These are phyloP conservation scores for Hirtodrosophila duncani DNA, from an alignment of 2,888 invertebrate genomes.

Conservation along the genomic window DNA sequence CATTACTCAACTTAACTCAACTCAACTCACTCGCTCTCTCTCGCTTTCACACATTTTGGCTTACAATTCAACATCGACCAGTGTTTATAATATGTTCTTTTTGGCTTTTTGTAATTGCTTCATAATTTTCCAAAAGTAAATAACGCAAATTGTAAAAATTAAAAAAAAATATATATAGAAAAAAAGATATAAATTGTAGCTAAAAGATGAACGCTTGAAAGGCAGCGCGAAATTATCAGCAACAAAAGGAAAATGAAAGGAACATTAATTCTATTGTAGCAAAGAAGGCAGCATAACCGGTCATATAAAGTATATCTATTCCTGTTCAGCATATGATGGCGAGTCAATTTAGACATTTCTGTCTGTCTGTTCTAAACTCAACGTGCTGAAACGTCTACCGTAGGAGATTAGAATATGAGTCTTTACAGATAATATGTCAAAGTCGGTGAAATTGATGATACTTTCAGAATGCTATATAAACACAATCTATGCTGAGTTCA, in stretches of 20 bases:
- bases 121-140: slow-evolving; percentile 65
- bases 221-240: slow-evolving; percentile 51
- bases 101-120: slow-evolving; percentile 33
- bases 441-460: too few relatives aligned
- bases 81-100: slow-evolving; percentile 10
- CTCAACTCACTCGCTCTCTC: slow-evolving; percentile 42
- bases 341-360: too few relatives aligned
- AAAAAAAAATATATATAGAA: background rate
- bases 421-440: too few relatives aligned
- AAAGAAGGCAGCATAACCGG: too few relatives aligned
- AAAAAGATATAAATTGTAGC: slow-evolving; percentile 58
- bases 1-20: slow-evolving; percentile 15
- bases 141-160: slow-evolving; percentile 59
- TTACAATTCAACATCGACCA: slow-evolving; percentile 56
- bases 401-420: too few relatives aligned
- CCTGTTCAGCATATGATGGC: too few relatives aligned
- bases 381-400: too few relatives aligned
- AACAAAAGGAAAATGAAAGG: slow-evolving; percentile 5
- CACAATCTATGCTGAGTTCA: too few relatives aligned
- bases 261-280: background rate
- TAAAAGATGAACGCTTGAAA: slow-evolving; percentile 72
- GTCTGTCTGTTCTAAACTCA: too few relatives aligned
- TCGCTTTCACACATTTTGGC: slow-evolving; percentile 66
- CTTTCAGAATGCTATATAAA: too few relatives aligned
- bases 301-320: too few relatives aligned